Evolutionary conservation across 2,797 vertebrate genomes (phyloP).

Genomic region (Amniataba percoides): DNA sequence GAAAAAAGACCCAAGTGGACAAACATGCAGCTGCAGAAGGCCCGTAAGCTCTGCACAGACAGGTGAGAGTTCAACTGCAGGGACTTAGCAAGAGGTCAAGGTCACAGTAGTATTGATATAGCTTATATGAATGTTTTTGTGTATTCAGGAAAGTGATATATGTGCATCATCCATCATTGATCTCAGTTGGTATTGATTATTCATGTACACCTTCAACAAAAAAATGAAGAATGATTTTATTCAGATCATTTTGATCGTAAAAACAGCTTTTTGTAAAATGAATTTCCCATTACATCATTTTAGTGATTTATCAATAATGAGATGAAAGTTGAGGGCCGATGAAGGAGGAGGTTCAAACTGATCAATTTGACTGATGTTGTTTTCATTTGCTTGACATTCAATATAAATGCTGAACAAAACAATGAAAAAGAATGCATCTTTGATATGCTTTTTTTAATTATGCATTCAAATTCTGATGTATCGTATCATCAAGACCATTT

Average conservation of each 20-base stretch:
- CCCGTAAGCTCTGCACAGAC: conserved; percentile 88
- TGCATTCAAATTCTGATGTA: conserved; percentile 71
- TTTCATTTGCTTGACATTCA: conserved; percentile 57
- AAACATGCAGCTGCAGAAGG: conserved; percentile 90
- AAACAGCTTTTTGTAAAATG: conserved; percentile 46
- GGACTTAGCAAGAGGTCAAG: conserved; percentile 40
- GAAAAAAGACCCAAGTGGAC: conserved; percentile 93
- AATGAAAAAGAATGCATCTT: conserved; percentile 44
- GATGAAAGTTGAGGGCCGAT: conserved; percentile 39
- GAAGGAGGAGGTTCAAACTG: conserved; percentile 40
- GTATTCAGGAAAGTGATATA: conserved; percentile 5
- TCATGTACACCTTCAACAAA: conserved; percentile 28
- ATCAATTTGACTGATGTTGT: conserved; percentile 62
- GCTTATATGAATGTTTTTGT: conserved; percentile 32
- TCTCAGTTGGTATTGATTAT: conserved; percentile 50
- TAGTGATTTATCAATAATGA: conserved; percentile 53
- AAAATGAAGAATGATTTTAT: conserved; percentile 23
- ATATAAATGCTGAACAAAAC: conserved; percentile 52
- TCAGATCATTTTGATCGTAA: conserved; percentile 34
- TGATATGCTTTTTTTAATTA: conserved; percentile 66
- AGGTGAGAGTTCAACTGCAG: conserved; percentile 84
- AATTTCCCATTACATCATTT: conserved; percentile 43
- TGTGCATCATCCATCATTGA: conserved; percentile 40
- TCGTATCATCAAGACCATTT: conserved; percentile 66
- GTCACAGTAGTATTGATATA: conserved; percentile 41